phyloP scores from a whole-genome alignment of 2,888 invertebrate genomes.

The Diaprepes abbreviatus region DNA sequence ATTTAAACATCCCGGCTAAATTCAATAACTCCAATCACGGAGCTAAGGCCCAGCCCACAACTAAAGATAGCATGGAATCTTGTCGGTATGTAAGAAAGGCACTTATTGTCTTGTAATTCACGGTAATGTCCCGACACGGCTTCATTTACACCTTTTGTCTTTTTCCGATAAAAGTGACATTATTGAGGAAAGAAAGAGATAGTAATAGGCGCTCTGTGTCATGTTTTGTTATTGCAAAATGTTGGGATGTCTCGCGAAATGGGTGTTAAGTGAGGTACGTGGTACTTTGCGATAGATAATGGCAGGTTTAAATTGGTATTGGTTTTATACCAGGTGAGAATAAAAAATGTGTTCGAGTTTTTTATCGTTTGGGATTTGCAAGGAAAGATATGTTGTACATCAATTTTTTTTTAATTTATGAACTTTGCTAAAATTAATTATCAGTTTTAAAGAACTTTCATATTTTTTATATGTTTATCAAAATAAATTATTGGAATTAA shows the following conservation, averaged over 20 bases:
- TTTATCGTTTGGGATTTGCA: too few species aligned
- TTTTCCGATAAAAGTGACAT: constrained; percentile 30
- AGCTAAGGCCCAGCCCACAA: constrained; percentile 36
- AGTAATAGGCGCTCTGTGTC: constrained; percentile 36
- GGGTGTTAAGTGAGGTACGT: constrained; percentile 43
- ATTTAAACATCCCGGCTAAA: too few species aligned
- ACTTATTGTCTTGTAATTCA: constrained; percentile 66
- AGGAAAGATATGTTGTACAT: too few species aligned
- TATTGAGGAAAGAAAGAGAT: constrained; percentile 24
- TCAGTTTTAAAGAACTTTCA: too few species aligned
- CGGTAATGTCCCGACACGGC: constrained; percentile 63
- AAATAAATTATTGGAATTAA: too few species aligned
- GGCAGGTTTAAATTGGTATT: constrained; percentile 22
- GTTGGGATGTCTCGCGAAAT: constrained; percentile 39
- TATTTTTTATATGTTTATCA: too few species aligned
- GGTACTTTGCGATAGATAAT: constrained; percentile 33
- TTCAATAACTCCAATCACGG: constrained; percentile 6
- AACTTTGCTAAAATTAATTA: too few species aligned
- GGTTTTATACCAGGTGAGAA: constrained; percentile 1
- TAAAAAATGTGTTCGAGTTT: neutral
- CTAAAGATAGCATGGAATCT: constrained; percentile 57
- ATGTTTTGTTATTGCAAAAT: constrained; percentile 45
- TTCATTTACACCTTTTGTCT: constrained; percentile 57
- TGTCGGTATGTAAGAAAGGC: constrained; percentile 63
- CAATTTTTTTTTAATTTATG: too few species aligned